Conservation (phyloP, 2,888 invertebrate species). For the Ectemnius lituratus region DNA sequence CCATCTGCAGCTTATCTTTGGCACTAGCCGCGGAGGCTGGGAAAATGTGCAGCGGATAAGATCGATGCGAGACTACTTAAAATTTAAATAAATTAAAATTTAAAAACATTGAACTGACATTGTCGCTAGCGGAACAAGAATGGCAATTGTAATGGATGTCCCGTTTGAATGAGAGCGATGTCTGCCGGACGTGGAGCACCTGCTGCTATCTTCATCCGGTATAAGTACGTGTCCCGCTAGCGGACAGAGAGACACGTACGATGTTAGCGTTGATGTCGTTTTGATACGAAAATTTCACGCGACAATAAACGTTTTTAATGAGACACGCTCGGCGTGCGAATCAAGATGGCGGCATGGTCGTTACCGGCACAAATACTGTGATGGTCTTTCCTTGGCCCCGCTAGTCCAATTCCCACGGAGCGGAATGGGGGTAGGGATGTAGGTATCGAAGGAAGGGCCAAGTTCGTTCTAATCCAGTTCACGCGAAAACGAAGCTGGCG, state of each 20-base stretch:
- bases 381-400: conserved; percentile 31
- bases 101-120: conserved; percentile 2
- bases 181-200: neutral
- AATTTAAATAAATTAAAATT: conserved; percentile 39
- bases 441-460: conserved; percentile 34
- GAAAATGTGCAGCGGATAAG: conserved; percentile 6
- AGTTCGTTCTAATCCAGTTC: conserved; percentile 72
- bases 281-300: conserved; percentile 43
- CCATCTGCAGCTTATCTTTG: conserved; percentile 19
- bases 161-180: conserved; percentile 7
- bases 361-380: too few relatives aligned
- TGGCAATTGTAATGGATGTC: conserved; percentile 9
- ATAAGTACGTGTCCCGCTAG: neutral
- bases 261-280: neutral
- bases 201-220: neutral
- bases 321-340: conserved; percentile 23
- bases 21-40: conserved; percentile 5
- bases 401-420: conserved; percentile 65
- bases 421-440: conserved; percentile 43
- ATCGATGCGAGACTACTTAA: conserved; percentile 27
- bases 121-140: conserved; percentile 14
- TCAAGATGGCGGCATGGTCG: neutral
- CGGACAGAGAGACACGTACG: neutral
- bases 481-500: conserved; percentile 72
- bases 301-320: conserved; percentile 53